A percentile compares a stretch with the other conserved stretches of the same genome.
phyloP scores from a whole-genome alignment of 1,140 invertebrate species.

The Drosophila bocki region DNA sequence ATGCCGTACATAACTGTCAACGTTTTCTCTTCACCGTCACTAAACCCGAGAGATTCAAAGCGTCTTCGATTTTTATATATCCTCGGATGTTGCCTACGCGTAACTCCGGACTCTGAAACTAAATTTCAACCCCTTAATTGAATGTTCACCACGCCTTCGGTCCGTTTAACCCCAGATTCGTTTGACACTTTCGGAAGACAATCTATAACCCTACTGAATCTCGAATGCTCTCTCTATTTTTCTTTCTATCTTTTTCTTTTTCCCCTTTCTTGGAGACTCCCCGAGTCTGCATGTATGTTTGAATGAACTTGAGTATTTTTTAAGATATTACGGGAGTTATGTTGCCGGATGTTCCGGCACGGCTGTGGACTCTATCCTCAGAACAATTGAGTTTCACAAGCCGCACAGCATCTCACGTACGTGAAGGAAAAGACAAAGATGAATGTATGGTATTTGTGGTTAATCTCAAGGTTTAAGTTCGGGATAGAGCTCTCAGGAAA shows the following conservation, averaged over 20 bases:
- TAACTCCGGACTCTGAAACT: constrained; percentile 6
- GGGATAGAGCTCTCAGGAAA: constrained; percentile 8
- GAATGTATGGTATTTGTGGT: not conserved
- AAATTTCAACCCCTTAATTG: constrained; percentile 37
- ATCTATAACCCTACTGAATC: constrained; percentile 21
- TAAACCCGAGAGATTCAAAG: constrained; percentile 46
- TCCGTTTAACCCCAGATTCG: constrained; percentile 11
- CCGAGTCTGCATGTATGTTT: constrained; percentile 61
- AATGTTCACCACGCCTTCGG: constrained; percentile 27
- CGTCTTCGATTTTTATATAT: constrained; percentile 11
- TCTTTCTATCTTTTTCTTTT: constrained; percentile 1
- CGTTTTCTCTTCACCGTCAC: constrained; percentile 33
- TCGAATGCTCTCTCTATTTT: constrained; percentile 10
- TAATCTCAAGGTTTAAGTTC: not conserved
- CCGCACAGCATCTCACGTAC: not conserved
- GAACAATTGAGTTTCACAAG: not conserved
- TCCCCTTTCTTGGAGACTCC: constrained; percentile 12
- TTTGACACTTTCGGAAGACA: constrained; percentile 3
- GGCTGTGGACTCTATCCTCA: constrained; percentile 4
- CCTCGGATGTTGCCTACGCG: not conserved
- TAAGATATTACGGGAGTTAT: constrained; percentile 9
- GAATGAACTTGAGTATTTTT: constrained; percentile 41
- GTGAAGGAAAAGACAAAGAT: not conserved
- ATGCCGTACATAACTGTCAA: constrained; percentile 64
- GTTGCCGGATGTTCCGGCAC: constrained; percentile 28